A percentile compares a stretch with the other conserved stretches of the same genome.
Evolutionary conservation across 1,140 invertebrate species (phyloP).

Genomic region (Liolophura sinensis): DNA sequence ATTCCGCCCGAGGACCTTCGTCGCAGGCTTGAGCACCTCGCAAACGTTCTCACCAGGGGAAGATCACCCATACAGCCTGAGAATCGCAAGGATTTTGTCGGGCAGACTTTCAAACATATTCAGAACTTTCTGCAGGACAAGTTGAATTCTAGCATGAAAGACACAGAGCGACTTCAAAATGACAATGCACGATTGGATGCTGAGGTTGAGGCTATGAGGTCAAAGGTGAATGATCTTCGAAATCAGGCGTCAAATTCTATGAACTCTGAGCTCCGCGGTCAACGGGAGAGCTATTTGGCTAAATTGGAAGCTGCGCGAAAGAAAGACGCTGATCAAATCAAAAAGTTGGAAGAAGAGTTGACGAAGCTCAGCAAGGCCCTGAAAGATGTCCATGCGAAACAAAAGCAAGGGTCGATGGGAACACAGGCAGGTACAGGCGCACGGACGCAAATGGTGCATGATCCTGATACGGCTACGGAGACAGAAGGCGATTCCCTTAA

Average conservation of each 20-base stretch:
- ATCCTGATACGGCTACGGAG: constrained; percentile 31
- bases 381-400: constrained; percentile 25
- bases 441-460: constrained; percentile 40
- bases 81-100: constrained; percentile 39
- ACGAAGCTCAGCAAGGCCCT: constrained; percentile 28
- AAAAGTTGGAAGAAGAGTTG: constrained; percentile 36
- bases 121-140: constrained; percentile 43
- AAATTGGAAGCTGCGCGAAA: constrained; percentile 20
- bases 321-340: constrained; percentile 32
- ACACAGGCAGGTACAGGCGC: constrained; percentile 29
- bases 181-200: not conserved
- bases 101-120: constrained; percentile 45
- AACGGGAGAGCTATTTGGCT: too few species aligned
- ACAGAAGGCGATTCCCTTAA: constrained; percentile 38
- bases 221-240: too few species aligned
- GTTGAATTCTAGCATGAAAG: constrained; percentile 37
- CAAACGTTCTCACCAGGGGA: constrained; percentile 40
- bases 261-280: too few species aligned
- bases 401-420: constrained; percentile 35
- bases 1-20: constrained; percentile 41
- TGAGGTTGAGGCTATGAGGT: not conserved
- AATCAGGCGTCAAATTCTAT: too few species aligned
- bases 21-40: constrained; percentile 42
- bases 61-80: constrained; percentile 34
- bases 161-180: constrained; percentile 23